phyloP scores from a whole-genome alignment of 1,140 invertebrate species.

The Calliopsis andreniformis region DNA sequence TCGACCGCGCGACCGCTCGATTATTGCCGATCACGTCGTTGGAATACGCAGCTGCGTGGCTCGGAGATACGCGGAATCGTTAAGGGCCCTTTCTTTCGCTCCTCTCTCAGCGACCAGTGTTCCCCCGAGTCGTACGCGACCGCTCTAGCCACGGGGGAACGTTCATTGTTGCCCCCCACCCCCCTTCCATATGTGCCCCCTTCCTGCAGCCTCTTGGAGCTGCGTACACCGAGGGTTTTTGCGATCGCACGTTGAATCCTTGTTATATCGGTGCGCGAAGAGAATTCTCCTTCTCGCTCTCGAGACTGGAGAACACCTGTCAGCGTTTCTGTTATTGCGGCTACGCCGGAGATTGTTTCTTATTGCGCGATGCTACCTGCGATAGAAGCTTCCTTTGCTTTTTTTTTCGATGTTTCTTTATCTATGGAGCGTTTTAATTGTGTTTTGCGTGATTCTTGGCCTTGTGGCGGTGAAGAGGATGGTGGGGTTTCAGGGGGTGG shows the following conservation, averaged over 20 bases:
- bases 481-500: no score
- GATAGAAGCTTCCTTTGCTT: no score
- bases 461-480: no score
- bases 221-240: constrained; percentile 10
- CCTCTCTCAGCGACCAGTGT: not conserved
- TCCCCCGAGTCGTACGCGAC: not conserved
- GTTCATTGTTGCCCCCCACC: constrained; percentile 30
- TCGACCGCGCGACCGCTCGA: no score
- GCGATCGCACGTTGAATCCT: constrained; percentile 8
- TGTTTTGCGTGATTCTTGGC: no score
- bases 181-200: no score
- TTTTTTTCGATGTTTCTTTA: no score
- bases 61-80: constrained; percentile 61
- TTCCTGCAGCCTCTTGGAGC: no score
- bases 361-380: no score
- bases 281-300: not conserved
- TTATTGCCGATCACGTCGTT: constrained; percentile 55
- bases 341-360: not conserved
- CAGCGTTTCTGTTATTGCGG: constrained; percentile 37
- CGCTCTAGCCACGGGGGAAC: not conserved
- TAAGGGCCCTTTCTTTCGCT: constrained; percentile 58
- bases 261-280: constrained; percentile 19
- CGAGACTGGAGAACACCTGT: constrained; percentile 13
- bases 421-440: no score
- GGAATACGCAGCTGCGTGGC: constrained; percentile 49